Percentiles rank a stretch among this genome's conserved stretches.
phyloP scores from a whole-genome alignment of 2,797 vertebrate genomes.

The Hoplostethus mediterraneus region DNA sequence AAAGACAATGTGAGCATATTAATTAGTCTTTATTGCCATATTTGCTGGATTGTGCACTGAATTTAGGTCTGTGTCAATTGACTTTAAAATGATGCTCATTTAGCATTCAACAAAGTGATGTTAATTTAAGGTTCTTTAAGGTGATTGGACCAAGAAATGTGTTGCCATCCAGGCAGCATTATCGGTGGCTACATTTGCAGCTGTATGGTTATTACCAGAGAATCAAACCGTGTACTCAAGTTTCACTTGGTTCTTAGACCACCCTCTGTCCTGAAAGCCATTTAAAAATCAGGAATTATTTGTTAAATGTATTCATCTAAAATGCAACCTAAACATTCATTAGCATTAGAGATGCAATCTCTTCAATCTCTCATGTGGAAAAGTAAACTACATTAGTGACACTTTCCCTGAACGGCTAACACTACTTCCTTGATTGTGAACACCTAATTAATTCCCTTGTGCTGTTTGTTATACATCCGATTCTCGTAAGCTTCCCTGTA shows the following conservation, averaged over 20 bases:
- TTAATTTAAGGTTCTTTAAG: background rate
- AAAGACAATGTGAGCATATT: background rate
- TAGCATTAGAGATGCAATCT: conserved; percentile 37
- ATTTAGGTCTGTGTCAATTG: background rate
- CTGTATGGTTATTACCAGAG: background rate
- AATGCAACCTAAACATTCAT: conserved; percentile 21
- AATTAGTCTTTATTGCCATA: background rate
- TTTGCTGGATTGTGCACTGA: background rate
- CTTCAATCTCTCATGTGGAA: conserved; percentile 38
- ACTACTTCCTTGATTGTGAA: conserved; percentile 26
- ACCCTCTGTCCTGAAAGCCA: background rate
- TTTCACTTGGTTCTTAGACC: conserved; percentile 9
- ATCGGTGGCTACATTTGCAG: background rate
- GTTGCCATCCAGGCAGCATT: background rate
- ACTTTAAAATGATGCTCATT: background rate
- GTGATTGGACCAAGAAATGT: too few species aligned
- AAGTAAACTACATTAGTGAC: conserved; percentile 22
- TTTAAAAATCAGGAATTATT: conserved; percentile 21
- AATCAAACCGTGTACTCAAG: conserved; percentile 21
- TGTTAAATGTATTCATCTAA: conserved; percentile 14
- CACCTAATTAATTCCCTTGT: conserved; percentile 8
- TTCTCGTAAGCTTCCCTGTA: conserved; percentile 69
- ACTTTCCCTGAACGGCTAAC: conserved; percentile 18
- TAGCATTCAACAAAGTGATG: background rate
- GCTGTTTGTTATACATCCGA: conserved; percentile 77